Percentiles rank a stretch among this genome's conserved stretches.
Evolutionary conservation across 2,888 invertebrate species (phyloP).

Genomic region (Pyrrhosoma nymphula): DNA sequence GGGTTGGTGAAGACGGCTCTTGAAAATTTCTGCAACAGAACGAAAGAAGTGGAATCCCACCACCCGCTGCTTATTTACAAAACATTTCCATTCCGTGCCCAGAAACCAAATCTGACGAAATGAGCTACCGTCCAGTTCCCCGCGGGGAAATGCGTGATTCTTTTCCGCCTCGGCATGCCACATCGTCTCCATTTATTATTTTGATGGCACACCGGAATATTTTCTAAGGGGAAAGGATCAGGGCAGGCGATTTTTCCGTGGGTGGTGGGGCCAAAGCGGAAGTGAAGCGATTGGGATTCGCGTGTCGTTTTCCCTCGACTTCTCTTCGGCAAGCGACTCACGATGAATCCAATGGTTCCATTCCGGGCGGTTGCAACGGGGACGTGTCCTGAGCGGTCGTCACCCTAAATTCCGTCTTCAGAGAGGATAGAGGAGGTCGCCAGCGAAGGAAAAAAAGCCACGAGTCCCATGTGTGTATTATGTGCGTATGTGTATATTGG

Average conservation of each 20-base stretch:
- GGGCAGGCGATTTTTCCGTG: too few species aligned
- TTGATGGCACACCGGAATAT: background rate
- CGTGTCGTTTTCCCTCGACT: background rate
- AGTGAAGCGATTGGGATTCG: background rate
- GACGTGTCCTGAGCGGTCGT: background rate
- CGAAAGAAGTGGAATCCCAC: background rate
- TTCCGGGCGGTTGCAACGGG: background rate
- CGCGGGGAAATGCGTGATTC: background rate
- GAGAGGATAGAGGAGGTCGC: too few species aligned
- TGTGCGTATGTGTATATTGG: background rate
- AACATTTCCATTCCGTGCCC: background rate
- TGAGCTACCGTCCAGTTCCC: background rate
- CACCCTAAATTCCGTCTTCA: too few species aligned
- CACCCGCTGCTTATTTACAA: background rate
- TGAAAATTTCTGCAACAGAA: too few species aligned
- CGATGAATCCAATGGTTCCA: constrained; percentile 14
- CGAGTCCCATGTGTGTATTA: too few species aligned
- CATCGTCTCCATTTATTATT: background rate
- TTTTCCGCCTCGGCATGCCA: background rate
- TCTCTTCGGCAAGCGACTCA: background rate
- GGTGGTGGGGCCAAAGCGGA: background rate
- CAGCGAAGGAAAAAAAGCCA: too few species aligned
- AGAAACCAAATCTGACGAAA: background rate
- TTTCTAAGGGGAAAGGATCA: background rate
- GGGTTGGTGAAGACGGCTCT: too few species aligned